Conservation (phyloP, 1,140 invertebrate species). For the Adelges cooleyi region DNA sequence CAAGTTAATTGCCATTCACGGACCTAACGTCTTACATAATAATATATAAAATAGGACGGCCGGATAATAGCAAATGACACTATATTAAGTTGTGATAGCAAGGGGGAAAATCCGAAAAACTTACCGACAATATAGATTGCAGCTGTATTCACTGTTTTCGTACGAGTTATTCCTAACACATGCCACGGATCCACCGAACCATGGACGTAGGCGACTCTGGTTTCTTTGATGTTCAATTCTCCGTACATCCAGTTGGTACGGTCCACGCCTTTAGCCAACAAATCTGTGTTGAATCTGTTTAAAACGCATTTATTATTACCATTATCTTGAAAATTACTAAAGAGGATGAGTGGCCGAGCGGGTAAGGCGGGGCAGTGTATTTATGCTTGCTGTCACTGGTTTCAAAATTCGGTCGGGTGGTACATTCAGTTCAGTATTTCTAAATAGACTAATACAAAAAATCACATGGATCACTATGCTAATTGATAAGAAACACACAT, state of each 20-base stretch:
- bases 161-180: conserved; percentile 56
- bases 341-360: too few species aligned
- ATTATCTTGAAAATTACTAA: too few species aligned
- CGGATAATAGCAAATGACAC: not conserved
- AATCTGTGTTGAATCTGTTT: conserved; percentile 45
- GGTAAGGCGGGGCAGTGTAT: too few species aligned
- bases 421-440: too few species aligned
- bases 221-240: conserved; percentile 54
- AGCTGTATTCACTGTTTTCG: not conserved
- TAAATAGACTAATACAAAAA: too few species aligned
- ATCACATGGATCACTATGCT: too few species aligned
- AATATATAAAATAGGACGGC: not conserved
- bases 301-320: too few species aligned
- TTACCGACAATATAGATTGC: not conserved
- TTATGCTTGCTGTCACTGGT: too few species aligned
- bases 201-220: conserved; percentile 73
- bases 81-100: not conserved
- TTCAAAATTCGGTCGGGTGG: too few species aligned
- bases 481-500: too few species aligned
- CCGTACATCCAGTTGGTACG: conserved; percentile 72
- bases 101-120: too few species aligned
- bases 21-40: too few species aligned
- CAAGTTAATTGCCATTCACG: not conserved
- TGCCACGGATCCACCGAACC: conserved; percentile 90
- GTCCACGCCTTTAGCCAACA: conserved; percentile 49